Evolutionary conservation across 2,113 vertebrate species (phyloP).

Genomic region (Natator depressus): DNA sequence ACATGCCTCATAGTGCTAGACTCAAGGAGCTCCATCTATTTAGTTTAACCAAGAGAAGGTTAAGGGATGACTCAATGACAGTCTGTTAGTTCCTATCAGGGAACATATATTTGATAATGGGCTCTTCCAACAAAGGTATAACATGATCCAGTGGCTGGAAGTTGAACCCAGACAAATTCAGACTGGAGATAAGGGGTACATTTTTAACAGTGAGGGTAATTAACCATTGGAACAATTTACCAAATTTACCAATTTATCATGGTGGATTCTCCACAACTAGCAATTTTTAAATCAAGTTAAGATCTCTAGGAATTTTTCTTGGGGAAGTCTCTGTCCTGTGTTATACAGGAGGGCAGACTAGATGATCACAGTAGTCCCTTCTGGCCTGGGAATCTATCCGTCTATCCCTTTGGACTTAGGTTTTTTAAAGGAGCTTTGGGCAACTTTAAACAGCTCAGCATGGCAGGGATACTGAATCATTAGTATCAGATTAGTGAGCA

Average conservation of each 20-base stretch:
- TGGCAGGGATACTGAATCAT: neutral
- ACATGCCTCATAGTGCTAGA: neutral
- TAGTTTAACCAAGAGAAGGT: neutral
- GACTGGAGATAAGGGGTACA: too few relatives aligned
- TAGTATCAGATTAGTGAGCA: neutral
- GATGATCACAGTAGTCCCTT: too few relatives aligned
- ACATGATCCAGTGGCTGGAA: neutral
- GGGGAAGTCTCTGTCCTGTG: too few relatives aligned
- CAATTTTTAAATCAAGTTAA: too few relatives aligned
- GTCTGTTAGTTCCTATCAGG: neutral
- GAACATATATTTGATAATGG: neutral
- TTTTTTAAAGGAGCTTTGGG: neutral
- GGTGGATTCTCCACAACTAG: too few relatives aligned
- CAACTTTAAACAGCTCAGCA: neutral
- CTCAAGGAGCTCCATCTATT: neutral
- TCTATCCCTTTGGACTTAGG: neutral
- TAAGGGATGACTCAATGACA: neutral
- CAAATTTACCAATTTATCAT: too few relatives aligned
- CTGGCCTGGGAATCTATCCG: too few relatives aligned
- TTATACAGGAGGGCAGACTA: neutral
- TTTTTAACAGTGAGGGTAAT: too few relatives aligned
- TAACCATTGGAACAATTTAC: too few relatives aligned
- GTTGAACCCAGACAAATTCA: neutral
- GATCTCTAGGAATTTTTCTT: too few relatives aligned
- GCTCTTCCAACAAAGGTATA: neutral